Conservation (phyloP, 2,797 vertebrate species). For the Serranus cabrilla region DNA sequence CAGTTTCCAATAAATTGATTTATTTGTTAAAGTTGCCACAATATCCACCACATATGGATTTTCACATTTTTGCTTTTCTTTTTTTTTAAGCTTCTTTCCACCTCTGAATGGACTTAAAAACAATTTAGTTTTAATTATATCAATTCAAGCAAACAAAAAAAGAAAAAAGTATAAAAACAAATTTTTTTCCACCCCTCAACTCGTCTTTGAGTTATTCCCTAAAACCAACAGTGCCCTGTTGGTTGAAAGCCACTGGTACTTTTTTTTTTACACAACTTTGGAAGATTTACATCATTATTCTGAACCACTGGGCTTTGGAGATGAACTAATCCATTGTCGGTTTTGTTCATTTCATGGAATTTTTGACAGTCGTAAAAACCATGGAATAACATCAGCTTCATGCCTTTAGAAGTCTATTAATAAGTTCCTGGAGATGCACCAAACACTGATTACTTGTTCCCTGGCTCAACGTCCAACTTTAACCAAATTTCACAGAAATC, state of each 20-base stretch:
- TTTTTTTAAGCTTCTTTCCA: too few species aligned
- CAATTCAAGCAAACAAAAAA: too few species aligned
- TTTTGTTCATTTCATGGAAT: neutral
- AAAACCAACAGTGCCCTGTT: too few species aligned
- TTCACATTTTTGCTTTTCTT: too few species aligned
- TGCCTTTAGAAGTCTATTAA: slow-evolving; percentile 24
- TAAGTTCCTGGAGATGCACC: slow-evolving; percentile 29
- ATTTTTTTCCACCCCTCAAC: too few species aligned
- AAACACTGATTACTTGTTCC: slow-evolving; percentile 32
- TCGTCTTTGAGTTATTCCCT: too few species aligned
- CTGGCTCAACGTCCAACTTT: slow-evolving; percentile 15
- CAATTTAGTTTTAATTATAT: too few species aligned
- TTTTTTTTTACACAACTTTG: neutral
- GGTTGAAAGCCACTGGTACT: neutral
- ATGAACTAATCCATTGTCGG: neutral
- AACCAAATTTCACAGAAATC: slow-evolving; percentile 23
- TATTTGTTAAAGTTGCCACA: too few species aligned
- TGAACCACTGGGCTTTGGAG: neutral
- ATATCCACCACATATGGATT: too few species aligned
- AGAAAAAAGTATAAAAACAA: too few species aligned
- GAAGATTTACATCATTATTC: neutral
- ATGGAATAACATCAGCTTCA: neutral
- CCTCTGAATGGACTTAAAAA: too few species aligned
- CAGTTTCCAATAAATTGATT: too few species aligned
- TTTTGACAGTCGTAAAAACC: neutral